Percentiles rank a stretch among this genome's conserved stretches.
Conservation (phyloP, 2,797 vertebrate genomes). For the Ibycter americanus region DNA sequence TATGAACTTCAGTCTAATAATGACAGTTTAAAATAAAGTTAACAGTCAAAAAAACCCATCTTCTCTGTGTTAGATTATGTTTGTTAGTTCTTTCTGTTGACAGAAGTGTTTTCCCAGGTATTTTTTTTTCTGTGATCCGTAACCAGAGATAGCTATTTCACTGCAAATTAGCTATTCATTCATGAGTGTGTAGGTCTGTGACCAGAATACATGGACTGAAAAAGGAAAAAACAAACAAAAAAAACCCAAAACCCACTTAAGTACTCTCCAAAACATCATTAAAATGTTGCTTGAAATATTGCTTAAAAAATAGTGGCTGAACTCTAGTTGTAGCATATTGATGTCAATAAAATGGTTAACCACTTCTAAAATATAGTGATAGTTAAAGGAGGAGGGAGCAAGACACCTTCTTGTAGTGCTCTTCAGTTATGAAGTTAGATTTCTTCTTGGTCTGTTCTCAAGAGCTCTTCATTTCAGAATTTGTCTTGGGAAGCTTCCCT, state of each 20-base stretch:
- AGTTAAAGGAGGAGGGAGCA: neutral
- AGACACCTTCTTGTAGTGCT: neutral
- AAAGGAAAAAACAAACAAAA: neutral
- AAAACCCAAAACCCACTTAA: neutral
- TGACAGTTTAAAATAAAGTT: neutral
- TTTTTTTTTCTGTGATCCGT: neutral
- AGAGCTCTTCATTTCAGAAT: neutral
- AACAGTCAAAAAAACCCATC: rapidly evolving
- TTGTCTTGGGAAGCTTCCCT: neutral
- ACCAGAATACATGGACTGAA: neutral
- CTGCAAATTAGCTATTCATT: neutral
- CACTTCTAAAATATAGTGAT: neutral
- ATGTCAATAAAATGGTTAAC: neutral
- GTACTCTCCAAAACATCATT: neutral
- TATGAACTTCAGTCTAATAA: neutral
- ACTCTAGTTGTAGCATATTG: neutral
- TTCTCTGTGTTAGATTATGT: neutral
- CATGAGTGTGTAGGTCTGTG: neutral
- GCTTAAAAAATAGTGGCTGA: neutral
- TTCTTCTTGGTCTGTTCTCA: neutral
- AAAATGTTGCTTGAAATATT: neutral
- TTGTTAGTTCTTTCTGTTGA: neutral
- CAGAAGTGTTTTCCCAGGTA: neutral
- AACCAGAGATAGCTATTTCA: neutral
- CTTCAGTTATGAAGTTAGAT: neutral